Evolutionary conservation across 2,797 vertebrate genomes (phyloP), one percentile per base, ranked within the genome.

Genomic region (Pygocentrus nattereri): DNA sequence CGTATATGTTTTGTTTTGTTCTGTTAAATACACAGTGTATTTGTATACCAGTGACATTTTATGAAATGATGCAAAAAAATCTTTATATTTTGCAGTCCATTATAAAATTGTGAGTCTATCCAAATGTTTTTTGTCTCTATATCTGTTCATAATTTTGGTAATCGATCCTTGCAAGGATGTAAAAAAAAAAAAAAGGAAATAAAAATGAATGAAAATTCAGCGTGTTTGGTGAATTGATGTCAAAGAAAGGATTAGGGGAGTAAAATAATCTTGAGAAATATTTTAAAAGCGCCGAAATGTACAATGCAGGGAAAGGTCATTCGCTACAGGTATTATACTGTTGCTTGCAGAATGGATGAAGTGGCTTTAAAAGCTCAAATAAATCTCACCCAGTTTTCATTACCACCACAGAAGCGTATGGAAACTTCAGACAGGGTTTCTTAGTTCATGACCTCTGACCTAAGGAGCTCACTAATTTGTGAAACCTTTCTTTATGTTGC

Each of bases 21-120:
- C 94, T 97, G 96, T 96, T 96, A 95, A 96, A 96, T 96, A 95
- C 94, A 95, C 94, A 95, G 95, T 85, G 96, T 96, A 95, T 95
- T 96, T 98, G 96, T 98, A 97, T 96, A 95, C 96, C 94, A 96
- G 95, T 87, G 96, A 96, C 96, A 96, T 97, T 96, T 95, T 95
- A 94, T 92, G 95, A 96, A 94, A 96, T 92, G 95, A 92, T 94
- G 94, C 94, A 95, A 96, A 96, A n/a, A 91, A 90, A 87, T 82
- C 85, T 84, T 94, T 94, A 94, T 95, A 95, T 95, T 95, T 96
- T 96, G 93, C 94, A 94, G 94, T 96, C 94, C 94, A 95, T 94
- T 95, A 90, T 86, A 92, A 95, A 96, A 96, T 94, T 95, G 95
- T 95, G 94, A 95, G 94, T 96, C 94, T 96, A 95, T 95, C 93